Base-by-base conservation (phyloP, 2,113 vertebrate genomes). In the Origma solitaria region DNA sequence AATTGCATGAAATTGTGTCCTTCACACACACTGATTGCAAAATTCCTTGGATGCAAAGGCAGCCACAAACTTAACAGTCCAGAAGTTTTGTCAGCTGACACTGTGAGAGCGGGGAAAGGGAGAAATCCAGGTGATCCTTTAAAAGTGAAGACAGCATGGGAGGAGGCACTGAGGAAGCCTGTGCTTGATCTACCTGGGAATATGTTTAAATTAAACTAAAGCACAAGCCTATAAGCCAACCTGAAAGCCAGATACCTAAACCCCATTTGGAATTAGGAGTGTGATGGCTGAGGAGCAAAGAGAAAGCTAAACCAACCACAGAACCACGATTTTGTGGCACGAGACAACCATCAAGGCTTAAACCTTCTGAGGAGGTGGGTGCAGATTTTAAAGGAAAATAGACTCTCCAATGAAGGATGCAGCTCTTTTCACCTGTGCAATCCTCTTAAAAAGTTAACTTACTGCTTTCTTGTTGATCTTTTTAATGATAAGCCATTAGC, bases 351-450 rank as follows among this genome's bases (percentile, higher is more conserved):
- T 14, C 3, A 27, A 83, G 62, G 17, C 5, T 82, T 65, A 35
- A 7, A 42, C 5, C 13, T 62, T 40, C 35, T 0, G 0, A 82
- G 13, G 23, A 65, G 3, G 2, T 61, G 6, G 10, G 10, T 35
- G 27, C 33, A 80, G 54, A 80, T 42, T 79, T 71, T 45, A 77
- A 61, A 73, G 16, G 10, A 33, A 11, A 60, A 64, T 44, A 72
- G n/a, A 58, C 25, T 13, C 20, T 54, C 12, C 27, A 25, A 37
- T 54, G 62, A 51, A 73, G 31, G 21, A 64, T 53, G 64, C 3
- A 66, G 9, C 4, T 68, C 38, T 83, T 71, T 62, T 23, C 44
- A 73, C 8, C 33, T 75, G 18, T 35, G 6, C 5, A 69, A 21
- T 47, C 37, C 30, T 69, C 17, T 69, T 90, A 53, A 78, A 72